Percentiles rank a stretch among this genome's conserved stretches.
phyloP scores from a whole-genome alignment of 92 coral and sea anemone genomes.

The Zoanthus sansibaricus region DNA sequence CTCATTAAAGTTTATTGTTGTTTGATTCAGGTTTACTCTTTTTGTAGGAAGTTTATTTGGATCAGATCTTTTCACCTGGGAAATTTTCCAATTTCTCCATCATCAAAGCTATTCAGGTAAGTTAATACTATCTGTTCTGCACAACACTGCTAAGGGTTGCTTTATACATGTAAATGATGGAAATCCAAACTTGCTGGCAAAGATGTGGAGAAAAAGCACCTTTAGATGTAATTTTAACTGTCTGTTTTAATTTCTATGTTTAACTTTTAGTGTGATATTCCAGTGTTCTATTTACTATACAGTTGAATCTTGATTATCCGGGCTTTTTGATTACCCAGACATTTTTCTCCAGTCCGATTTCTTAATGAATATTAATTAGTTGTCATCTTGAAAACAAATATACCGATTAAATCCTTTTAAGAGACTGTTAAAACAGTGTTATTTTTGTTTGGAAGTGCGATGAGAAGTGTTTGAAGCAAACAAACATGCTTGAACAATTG shows the following conservation, averaged over 20 bases:
- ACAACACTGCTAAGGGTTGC: background rate
- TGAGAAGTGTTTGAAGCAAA: too few relatives aligned
- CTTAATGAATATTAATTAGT: too few relatives aligned
- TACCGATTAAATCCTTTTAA: too few relatives aligned
- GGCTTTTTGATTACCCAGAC: background rate
- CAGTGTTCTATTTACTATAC: background rate
- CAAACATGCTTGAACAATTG: too few relatives aligned
- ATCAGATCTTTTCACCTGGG: constrained; percentile 87
- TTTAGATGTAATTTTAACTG: background rate
- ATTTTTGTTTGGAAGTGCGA: too few relatives aligned
- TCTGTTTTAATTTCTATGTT: background rate
- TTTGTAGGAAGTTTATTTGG: constrained; percentile 87
- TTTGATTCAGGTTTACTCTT: background rate
- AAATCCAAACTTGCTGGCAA: background rate
- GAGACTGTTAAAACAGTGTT: too few relatives aligned
- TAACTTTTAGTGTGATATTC: background rate
- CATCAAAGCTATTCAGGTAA: constrained; percentile 71
- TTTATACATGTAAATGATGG: background rate
- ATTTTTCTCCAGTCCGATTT: background rate
- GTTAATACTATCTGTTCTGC: background rate
- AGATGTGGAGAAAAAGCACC: background rate
- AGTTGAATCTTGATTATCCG: too few relatives aligned
- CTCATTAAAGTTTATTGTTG: too few relatives aligned
- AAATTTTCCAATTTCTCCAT: constrained; percentile 83
- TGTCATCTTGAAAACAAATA: too few relatives aligned